Evolutionary conservation across 1,140 invertebrate species (phyloP).

Genomic region (Sarcophaga bullata): DNA sequence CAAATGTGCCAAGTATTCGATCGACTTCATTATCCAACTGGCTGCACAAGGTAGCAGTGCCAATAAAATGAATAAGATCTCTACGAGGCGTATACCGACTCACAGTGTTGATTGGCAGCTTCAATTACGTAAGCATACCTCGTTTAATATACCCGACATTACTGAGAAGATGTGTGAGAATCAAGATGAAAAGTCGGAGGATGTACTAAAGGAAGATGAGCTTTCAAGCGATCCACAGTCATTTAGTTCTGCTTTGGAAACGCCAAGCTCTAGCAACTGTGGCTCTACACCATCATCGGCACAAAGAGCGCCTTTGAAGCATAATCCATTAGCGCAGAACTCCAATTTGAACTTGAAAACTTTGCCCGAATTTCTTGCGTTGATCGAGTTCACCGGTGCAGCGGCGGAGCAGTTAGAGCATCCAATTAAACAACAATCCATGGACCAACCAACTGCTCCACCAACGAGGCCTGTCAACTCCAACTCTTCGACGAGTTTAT

Average conservation of each 20-base stretch:
- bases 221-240: slow-evolving; percentile 11
- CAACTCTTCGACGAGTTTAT: slow-evolving; percentile 68
- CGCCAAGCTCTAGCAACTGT: slow-evolving; percentile 12
- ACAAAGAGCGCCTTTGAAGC: slow-evolving; percentile 55
- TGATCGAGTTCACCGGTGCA: slow-evolving; percentile 69
- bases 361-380: slow-evolving; percentile 73
- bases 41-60: slow-evolving; percentile 37
- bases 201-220: slow-evolving; percentile 30
- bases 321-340: slow-evolving; percentile 65
- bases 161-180: slow-evolving; percentile 23
- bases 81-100: slow-evolving; percentile 56
- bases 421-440: slow-evolving; percentile 59
- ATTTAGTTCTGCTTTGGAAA: slow-evolving; percentile 9
- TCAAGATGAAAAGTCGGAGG: slow-evolving; percentile 27
- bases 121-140: slow-evolving; percentile 58
- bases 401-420: not conserved
- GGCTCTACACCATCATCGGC: slow-evolving; percentile 25
- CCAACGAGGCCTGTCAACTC: slow-evolving; percentile 55
- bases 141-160: slow-evolving; percentile 48
- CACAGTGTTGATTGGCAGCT: slow-evolving; percentile 55
- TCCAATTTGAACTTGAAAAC: slow-evolving; percentile 74
- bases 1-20: slow-evolving; percentile 8
- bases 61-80: slow-evolving; percentile 19
- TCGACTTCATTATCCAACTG: slow-evolving; percentile 23
- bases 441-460: slow-evolving; percentile 51